Evolutionary conservation across 2,797 vertebrate genomes (phyloP).

Genomic region (Alauda arvensis): DNA sequence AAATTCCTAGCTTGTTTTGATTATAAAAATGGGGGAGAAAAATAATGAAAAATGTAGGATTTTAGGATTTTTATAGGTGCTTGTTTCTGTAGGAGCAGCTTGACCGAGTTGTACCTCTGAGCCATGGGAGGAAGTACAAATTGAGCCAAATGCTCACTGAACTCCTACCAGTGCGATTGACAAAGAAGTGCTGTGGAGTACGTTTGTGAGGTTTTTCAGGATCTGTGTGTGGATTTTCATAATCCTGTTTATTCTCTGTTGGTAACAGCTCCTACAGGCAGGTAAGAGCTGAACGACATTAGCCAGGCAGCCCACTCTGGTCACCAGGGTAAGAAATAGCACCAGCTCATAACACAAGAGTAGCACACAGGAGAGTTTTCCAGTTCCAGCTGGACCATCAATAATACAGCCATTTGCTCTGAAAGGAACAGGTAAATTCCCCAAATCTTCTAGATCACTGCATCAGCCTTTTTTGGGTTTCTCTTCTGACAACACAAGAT

Average conservation of each 20-base stretch:
- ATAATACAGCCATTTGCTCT: not conserved
- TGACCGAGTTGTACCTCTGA: not conserved
- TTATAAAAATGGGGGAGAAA: accelerated
- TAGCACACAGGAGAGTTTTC: not conserved
- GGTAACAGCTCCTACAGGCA: not conserved
- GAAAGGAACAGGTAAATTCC: not conserved
- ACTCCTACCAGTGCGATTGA: not conserved
- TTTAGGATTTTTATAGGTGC: not conserved
- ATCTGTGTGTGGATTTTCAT: not conserved
- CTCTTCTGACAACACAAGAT: not conserved
- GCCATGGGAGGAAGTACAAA: not conserved
- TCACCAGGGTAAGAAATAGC: not conserved
- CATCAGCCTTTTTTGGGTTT: not conserved
- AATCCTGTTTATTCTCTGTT: not conserved
- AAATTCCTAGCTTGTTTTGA: not conserved
- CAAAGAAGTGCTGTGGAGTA: not conserved
- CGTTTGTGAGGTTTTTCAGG: not conserved
- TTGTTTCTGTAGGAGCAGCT: not conserved
- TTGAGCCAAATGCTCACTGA: accelerated
- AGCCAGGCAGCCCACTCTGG: not conserved
- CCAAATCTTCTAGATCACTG: not conserved
- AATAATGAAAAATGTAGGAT: not conserved
- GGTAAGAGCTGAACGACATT: not conserved
- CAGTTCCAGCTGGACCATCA: not conserved
- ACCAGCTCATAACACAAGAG: not conserved